These are phyloP conservation scores for Herpailurus yagouaroundi DNA, from an alignment of 2,113 vertebrate species.

Conservation along the genomic window DNA sequence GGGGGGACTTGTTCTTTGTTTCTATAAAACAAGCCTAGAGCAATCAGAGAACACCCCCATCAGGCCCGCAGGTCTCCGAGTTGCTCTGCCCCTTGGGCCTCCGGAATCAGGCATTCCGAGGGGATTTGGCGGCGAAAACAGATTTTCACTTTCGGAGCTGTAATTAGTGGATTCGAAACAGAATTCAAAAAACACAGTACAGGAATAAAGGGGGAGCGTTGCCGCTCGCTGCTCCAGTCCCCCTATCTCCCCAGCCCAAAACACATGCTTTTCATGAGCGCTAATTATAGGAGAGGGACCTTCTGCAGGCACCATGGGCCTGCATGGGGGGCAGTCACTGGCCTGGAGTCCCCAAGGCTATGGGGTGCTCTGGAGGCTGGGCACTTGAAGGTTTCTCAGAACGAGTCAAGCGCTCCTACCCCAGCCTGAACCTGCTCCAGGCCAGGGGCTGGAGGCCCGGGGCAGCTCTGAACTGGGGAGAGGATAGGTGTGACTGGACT, in stretches of 20 bases:
- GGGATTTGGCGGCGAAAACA: constrained; percentile 32
- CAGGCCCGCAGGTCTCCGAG: constrained; percentile 35
- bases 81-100: constrained; percentile 17
- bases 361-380: not conserved
- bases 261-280: constrained; percentile 67
- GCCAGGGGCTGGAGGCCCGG: not conserved
- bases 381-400: not conserved
- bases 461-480: not conserved
- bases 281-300: constrained; percentile 73
- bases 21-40: constrained; percentile 76
- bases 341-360: constrained; percentile 54
- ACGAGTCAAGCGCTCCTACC: not conserved
- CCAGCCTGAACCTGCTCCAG: not conserved
- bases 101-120: constrained; percentile 21
- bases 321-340: constrained; percentile 35
- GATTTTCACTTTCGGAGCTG: constrained; percentile 55
- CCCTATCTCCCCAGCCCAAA: not conserved
- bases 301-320: constrained; percentile 53
- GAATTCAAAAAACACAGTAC: constrained; percentile 73
- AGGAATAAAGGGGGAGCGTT: constrained; percentile 77
- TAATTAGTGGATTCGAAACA: constrained; percentile 83
- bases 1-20: constrained; percentile 76
- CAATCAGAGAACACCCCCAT: constrained; percentile 79
- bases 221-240: not conserved
- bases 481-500: not conserved